Conservation (phyloP, 2,113 vertebrate genomes). For the Syrrhaptes paradoxus region DNA sequence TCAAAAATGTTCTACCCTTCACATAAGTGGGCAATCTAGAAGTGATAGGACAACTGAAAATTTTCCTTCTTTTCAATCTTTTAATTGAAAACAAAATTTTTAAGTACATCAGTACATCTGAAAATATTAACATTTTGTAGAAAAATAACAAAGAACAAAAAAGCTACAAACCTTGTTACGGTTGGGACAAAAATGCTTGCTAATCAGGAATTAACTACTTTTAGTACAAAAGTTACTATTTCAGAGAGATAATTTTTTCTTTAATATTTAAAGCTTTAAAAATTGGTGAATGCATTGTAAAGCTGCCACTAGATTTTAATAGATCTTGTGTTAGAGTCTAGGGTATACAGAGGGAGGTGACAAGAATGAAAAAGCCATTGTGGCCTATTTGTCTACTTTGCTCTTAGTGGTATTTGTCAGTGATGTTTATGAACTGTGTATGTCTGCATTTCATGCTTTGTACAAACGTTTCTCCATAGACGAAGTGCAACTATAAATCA, state of each 20-base stretch:
- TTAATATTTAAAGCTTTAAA: background rate
- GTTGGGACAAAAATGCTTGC: background rate
- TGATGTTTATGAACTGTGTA: background rate
- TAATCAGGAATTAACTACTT: background rate
- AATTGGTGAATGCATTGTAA: background rate
- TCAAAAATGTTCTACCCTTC: background rate
- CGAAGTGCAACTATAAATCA: background rate
- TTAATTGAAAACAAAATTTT: background rate
- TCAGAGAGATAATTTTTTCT: background rate
- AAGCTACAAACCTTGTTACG: background rate
- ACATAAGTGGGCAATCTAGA: background rate
- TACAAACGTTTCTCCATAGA: background rate
- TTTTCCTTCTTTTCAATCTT: background rate
- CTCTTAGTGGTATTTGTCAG: background rate
- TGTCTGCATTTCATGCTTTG: background rate
- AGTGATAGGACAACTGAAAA: background rate
- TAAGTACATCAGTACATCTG: background rate
- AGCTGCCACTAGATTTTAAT: background rate
- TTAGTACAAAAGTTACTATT: background rate
- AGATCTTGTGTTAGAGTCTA: background rate
- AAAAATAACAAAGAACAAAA: background rate
- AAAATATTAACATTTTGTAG: background rate
- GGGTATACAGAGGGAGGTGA: background rate
- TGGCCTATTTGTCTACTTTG: background rate
- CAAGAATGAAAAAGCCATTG: background rate